Conservation (phyloP, 2,797 vertebrate genomes). For the Luscinia luscinia region DNA sequence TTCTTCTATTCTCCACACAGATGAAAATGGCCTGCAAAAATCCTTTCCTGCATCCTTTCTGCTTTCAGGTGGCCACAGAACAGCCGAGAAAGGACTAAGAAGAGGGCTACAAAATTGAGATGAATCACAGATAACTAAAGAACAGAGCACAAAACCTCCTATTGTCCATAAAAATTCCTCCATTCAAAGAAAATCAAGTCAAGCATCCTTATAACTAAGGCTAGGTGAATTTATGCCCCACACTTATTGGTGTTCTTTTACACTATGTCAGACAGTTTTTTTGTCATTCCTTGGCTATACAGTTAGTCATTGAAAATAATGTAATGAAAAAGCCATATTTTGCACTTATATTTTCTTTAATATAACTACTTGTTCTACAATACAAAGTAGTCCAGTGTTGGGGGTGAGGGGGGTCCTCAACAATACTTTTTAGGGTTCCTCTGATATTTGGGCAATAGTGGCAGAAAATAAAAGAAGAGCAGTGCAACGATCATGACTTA, state of each 20-base stretch:
- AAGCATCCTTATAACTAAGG: background rate
- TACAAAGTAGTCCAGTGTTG: too few relatives aligned
- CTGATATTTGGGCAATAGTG: too few relatives aligned
- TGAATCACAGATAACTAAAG: background rate
- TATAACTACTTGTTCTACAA: background rate
- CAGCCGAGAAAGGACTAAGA: background rate
- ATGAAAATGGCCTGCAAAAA: background rate
- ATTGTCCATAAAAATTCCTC: background rate
- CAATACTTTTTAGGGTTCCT: too few relatives aligned
- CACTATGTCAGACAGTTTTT: background rate
- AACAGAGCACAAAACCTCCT: background rate
- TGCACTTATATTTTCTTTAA: background rate
- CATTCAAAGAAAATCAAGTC: conserved; percentile 3
- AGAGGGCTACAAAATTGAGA: background rate
- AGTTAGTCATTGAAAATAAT: background rate
- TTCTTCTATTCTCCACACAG: background rate
- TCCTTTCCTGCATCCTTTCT: background rate
- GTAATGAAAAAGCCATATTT: background rate
- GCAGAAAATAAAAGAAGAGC: too few relatives aligned
- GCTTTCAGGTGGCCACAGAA: background rate
- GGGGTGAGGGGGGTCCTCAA: too few relatives aligned
- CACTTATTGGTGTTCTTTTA: background rate
- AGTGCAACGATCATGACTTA: too few relatives aligned
- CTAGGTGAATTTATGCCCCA: background rate
- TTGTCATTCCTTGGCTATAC: background rate